Evolutionary conservation across 1,140 invertebrate genomes (phyloP).

Genomic region (Anagrus nilaparvatae): DNA sequence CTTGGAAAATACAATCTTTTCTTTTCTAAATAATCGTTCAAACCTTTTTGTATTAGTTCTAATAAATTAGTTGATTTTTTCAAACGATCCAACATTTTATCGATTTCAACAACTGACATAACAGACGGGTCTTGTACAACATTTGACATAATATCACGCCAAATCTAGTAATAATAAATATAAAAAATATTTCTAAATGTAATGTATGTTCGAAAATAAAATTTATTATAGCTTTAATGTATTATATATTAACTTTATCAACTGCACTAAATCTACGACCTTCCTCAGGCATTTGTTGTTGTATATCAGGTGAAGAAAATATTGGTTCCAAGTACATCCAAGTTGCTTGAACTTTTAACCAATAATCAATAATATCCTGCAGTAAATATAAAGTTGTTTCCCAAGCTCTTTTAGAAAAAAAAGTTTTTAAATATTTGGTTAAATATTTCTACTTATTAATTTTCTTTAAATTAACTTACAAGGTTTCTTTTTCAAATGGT

Average conservation of each 20-base stretch:
- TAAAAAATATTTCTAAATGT: conserved; percentile 3
- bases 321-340: conserved; percentile 98
- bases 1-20: conserved; percentile 88
- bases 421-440: neutral
- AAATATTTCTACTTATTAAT: neutral
- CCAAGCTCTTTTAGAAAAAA: conserved; percentile 53
- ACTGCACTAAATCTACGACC: conserved; percentile 83
- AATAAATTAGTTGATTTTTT: conserved; percentile 80
- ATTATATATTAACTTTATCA: conserved; percentile 68
- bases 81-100: conserved; percentile 85
- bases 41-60: conserved; percentile 82
- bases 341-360: conserved; percentile 90
- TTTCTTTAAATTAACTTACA: conserved; percentile 45
- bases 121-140: conserved; percentile 70
- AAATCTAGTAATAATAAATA: conserved; percentile 46
- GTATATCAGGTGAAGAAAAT: conserved; percentile 95
- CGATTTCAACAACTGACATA: conserved; percentile 76
- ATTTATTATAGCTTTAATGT: neutral
- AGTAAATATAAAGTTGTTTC: conserved; percentile 65
- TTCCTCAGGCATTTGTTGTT: conserved; percentile 88
- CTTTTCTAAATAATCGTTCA: conserved; percentile 93
- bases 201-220: neutral
- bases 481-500: conserved; percentile 75
- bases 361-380: conserved; percentile 91
- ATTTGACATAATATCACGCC: conserved; percentile 90